A percentile compares a stretch with the other conserved stretches of the same genome.
phyloP scores from a whole-genome alignment of 2,888 invertebrate genomes.

The Callosobruchus maculatus region DNA sequence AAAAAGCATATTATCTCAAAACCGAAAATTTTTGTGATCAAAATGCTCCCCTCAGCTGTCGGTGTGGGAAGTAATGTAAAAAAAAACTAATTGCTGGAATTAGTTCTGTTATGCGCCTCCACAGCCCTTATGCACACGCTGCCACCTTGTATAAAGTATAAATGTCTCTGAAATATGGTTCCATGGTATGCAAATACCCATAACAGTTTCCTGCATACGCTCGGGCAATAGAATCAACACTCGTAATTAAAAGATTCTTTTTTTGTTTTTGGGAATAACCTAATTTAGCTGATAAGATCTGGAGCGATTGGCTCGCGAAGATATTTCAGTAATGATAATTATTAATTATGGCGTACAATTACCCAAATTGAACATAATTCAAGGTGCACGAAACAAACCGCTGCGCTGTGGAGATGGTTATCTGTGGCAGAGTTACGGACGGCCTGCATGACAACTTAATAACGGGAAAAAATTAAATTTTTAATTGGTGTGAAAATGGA shows the following conservation, averaged over 20 bases:
- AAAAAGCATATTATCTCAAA: too few relatives aligned
- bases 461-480: slow-evolving; percentile 21
- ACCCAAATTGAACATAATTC: neutral
- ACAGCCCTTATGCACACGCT: too few relatives aligned
- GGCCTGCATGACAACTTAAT: slow-evolving; percentile 22
- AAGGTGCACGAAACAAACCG: neutral
- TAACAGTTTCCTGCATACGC: neutral
- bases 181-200: neutral
- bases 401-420: neutral
- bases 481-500: slow-evolving; percentile 23
- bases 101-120: too few relatives aligned
- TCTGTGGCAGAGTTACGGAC: slow-evolving; percentile 15
- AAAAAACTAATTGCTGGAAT: too few relatives aligned
- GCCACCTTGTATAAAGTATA: too few relatives aligned
- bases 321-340: neutral
- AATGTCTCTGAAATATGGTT: neutral
- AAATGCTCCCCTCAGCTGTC: too few relatives aligned
- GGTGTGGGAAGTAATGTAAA: too few relatives aligned
- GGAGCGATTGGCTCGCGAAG: neutral
- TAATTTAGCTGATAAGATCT: neutral
- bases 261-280: neutral
- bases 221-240: neutral
- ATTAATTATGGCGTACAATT: neutral
- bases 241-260: neutral
- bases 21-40: too few relatives aligned